Base-by-base conservation (phyloP, 2,113 vertebrate species). In the Suncus etruscus region DNA sequence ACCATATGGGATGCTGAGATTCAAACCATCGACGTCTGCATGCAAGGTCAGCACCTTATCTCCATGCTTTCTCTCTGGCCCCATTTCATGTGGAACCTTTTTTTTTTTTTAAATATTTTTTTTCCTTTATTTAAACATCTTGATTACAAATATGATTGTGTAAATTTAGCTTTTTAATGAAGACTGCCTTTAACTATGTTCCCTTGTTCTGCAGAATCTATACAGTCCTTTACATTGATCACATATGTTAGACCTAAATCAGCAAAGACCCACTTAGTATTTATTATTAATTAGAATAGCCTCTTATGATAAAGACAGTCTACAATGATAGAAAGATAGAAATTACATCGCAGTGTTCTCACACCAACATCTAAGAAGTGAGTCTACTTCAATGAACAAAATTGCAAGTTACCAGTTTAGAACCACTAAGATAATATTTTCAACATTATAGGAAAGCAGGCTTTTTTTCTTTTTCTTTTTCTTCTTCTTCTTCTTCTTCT, bases 161-260 rank as follows among this genome's bases (percentile, higher is more conserved):
- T n/a, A n/a, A n/a, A 47, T 22, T 39, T 11, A 68, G 27, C 48
- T 91, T 94, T 91, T 73, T 10, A 91, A 14, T 45, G 31, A 92
- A 47, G 48, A 91, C 72, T 69, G 70, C 20, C 66, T 88, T 88
- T 70, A 92, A 65, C n/a, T 90, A 27, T 90, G 76, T 66, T 90
- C 58, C 27, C 66, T 66, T 76, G 83, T 83, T 83, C 27, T 11
- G 25, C 25, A 27, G 72, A 88, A 24, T 88, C 66, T 93, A 25
- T 31, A 84, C 18, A 77, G 15, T 78, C 54, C 20, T 87, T 77
- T 72, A 68, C 39, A 84, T 14, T 74, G 80, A 74, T 54, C 58
- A 81, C 69, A 63, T 92, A 91, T 80, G 74, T 84, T 70, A 90
- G 77, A 86, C n/a, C 54, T 89, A 78, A 78, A 54, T 94, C 77